phyloP scores from a whole-genome alignment of 2,113 vertebrate genomes.

The Argyrosomus japonicus region DNA sequence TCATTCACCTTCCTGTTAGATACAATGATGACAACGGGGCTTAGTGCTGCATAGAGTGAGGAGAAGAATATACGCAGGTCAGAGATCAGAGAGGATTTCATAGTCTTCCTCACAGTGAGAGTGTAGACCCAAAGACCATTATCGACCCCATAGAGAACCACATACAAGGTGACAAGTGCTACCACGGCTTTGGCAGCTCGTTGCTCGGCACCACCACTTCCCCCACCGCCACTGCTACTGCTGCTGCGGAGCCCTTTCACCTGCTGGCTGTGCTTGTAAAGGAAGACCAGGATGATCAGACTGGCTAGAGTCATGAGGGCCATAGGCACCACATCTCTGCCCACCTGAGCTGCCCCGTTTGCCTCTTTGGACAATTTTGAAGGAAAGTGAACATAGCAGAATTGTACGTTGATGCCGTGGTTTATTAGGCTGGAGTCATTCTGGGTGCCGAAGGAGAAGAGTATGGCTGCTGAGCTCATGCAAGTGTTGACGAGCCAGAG shows the following conservation, averaged over 20 bases:
- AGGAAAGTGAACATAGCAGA: constrained; percentile 80
- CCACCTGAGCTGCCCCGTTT: constrained; percentile 77
- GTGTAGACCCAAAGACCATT: constrained; percentile 85
- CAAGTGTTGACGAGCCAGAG: constrained; percentile 80
- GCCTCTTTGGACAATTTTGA: constrained; percentile 65
- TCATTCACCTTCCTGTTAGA: constrained; percentile 83
- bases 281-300: constrained; percentile 81
- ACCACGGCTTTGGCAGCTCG: constrained; percentile 81
- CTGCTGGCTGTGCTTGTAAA: constrained; percentile 80
- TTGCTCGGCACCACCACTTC: constrained; percentile 56
- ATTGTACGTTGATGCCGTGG: constrained; percentile 76
- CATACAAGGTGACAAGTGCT: constrained; percentile 79
- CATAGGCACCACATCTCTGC: constrained; percentile 83
- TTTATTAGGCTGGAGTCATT: constrained; percentile 52
- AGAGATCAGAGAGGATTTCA: constrained; percentile 77
- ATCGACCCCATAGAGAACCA: constrained; percentile 81
- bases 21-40: constrained; percentile 81
- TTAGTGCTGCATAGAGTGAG: constrained; percentile 81
- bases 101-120: constrained; percentile 74
- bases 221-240: neutral
- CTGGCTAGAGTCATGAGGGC: constrained; percentile 79
- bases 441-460: constrained; percentile 68
- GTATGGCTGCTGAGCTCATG: constrained; percentile 64
- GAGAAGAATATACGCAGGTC: constrained; percentile 84
- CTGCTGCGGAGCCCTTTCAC: constrained; percentile 71